Evolutionary conservation across 2,888 invertebrate species (phyloP).

Genomic region (Drosophila meridionalis): DNA sequence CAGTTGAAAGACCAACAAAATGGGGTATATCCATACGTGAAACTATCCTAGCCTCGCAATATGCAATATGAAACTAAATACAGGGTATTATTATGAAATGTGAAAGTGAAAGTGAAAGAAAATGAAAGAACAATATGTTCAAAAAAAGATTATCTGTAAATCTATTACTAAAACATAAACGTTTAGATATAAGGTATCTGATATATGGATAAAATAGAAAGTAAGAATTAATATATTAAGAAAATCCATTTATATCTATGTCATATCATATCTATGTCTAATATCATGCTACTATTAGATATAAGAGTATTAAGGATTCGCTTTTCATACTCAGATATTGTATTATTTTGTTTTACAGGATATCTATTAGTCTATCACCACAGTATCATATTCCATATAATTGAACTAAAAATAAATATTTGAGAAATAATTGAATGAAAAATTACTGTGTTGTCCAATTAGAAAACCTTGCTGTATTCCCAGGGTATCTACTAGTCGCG

Average conservation of each 20-base stretch:
- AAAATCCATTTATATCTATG: too few species aligned
- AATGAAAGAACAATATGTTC: too few species aligned
- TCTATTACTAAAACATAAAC: too few species aligned
- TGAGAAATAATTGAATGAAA: neutral
- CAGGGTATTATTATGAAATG: neutral
- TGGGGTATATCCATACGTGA: neutral
- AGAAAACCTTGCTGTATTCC: neutral
- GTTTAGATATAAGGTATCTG: too few species aligned
- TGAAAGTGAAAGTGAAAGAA: too few species aligned
- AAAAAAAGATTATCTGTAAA: too few species aligned
- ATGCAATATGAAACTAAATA: neutral
- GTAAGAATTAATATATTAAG: neutral
- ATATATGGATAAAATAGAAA: too few species aligned
- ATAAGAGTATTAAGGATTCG: too few species aligned
- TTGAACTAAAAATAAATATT: neutral
- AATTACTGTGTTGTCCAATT: neutral
- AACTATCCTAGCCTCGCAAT: neutral
- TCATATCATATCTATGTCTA: too few species aligned
- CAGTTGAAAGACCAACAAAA: neutral
- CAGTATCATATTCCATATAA: neutral
- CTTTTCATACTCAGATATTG: too few species aligned
- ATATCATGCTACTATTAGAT: too few species aligned
- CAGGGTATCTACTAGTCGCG: slow-evolving; percentile 6
- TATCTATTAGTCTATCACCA: neutral
- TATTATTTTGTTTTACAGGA: too few species aligned